Evolutionary conservation across 1,140 invertebrate species (phyloP).

Genomic region (Plutomurus gul): DNA sequence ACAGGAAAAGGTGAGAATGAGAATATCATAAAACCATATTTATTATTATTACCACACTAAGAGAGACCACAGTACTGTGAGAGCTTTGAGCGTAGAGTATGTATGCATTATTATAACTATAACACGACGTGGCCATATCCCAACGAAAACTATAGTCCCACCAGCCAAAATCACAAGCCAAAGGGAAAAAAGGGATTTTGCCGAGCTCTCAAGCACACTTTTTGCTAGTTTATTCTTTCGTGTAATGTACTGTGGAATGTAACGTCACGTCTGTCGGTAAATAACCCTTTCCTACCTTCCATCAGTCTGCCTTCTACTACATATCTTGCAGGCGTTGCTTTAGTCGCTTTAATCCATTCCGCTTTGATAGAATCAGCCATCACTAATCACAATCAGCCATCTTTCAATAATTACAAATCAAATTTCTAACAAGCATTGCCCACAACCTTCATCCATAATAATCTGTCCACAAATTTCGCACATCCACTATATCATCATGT

Average conservation of each 20-base stretch:
- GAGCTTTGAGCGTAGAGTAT: too few relatives aligned
- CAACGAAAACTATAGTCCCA: not conserved
- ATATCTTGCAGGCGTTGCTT: slow-evolving; percentile 8
- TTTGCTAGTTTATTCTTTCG: not conserved
- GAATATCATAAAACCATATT: slow-evolving; percentile 11
- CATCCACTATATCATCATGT: too few relatives aligned
- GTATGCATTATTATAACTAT: too few relatives aligned
- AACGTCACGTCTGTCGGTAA: too few relatives aligned
- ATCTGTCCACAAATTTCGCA: too few relatives aligned
- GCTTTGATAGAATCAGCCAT: slow-evolving; percentile 26
- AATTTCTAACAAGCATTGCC: not conserved
- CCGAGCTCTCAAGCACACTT: not conserved
- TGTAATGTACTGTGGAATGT: not conserved
- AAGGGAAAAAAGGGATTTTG: not conserved
- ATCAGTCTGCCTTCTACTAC: too few relatives aligned
- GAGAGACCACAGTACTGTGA: too few relatives aligned
- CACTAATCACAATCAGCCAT: slow-evolving; percentile 12
- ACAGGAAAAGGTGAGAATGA: slow-evolving; percentile 8
- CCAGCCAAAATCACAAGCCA: not conserved
- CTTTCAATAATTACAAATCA: slow-evolving; percentile 13
- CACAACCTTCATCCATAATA: too few relatives aligned
- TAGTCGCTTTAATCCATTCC: slow-evolving; percentile 8
- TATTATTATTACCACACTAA: not conserved
- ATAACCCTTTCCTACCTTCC: too few relatives aligned
- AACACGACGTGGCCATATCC: not conserved